Evolutionary conservation across 2,888 invertebrate species (phyloP).

Genomic region (Stenotaenia linearis): DNA sequence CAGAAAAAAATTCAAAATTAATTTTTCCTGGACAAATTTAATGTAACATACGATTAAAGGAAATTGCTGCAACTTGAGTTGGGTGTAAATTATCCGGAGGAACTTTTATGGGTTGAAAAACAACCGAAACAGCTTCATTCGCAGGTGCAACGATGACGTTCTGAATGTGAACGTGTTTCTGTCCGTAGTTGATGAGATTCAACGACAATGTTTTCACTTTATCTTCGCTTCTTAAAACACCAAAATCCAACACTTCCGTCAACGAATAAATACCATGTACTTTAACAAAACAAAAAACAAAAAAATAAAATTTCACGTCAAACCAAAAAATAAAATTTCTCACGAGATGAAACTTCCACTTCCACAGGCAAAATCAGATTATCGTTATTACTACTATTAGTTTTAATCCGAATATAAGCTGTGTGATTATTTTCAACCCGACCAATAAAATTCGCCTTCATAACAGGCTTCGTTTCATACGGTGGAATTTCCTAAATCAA

Average conservation of each 20-base stretch:
- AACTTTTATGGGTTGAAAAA: slow-evolving; percentile 61
- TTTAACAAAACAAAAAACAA: slow-evolving; percentile 35
- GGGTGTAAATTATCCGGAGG: slow-evolving; percentile 59
- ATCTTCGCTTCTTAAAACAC: slow-evolving; percentile 63
- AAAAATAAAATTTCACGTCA: background rate
- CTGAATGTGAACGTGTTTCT: slow-evolving; percentile 61
- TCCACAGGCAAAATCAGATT: slow-evolving; percentile 75
- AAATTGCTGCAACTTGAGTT: slow-evolving; percentile 61
- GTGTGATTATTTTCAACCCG: slow-evolving; percentile 73
- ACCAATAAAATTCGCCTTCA: slow-evolving; percentile 74
- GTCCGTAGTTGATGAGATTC: slow-evolving; percentile 62
- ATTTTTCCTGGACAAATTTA: background rate
- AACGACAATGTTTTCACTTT: slow-evolving; percentile 58
- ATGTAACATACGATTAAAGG: slow-evolving; percentile 52
- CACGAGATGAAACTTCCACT: slow-evolving; percentile 64
- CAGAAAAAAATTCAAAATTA: too few species aligned
- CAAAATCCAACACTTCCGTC: slow-evolving; percentile 74
- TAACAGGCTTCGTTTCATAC: slow-evolving; percentile 77
- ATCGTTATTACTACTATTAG: slow-evolving; percentile 58
- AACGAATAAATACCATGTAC: slow-evolving; percentile 67
- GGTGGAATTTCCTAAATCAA: slow-evolving; percentile 68
- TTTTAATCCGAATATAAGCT: slow-evolving; percentile 72
- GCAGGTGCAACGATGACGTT: slow-evolving; percentile 56
- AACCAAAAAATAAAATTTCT: background rate
- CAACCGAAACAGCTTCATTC: slow-evolving; percentile 61